Base-by-base conservation (phyloP, 2,113 vertebrate species). In the Phodopus roborovskii region DNA sequence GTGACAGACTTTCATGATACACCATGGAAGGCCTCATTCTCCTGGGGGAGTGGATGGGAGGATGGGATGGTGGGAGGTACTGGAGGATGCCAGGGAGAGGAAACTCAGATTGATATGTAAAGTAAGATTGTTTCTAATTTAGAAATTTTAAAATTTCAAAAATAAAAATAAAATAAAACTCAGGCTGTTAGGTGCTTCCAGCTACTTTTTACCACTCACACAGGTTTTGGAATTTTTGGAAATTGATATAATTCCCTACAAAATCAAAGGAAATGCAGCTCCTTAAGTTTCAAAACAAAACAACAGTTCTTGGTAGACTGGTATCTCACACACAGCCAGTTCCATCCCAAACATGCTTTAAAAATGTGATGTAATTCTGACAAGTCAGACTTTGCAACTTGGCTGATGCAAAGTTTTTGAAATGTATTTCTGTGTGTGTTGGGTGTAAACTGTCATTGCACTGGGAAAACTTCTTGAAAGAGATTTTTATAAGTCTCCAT, bases 361-460 rank as follows among this genome's bases (percentile, higher is more conserved):
- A 64, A 98, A 97, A 96, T 50, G 73, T 98, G 97, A 98, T 93
- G 98, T 96, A 98, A 98, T 84, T 94, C 92, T 98, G 97, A 98
- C 98, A 98, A 98, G 98, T 98, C 95, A 85, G 96, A 97, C 94
- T 98, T 97, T 98, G 98, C 94, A 94, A 96, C 83, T 97, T 98
- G 98, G 98, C 98, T 98, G 95, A 95, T 75, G 11, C 42, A 73
- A 95, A 97, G 92, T 91, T 97, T 98, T 97, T 97, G 96, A 96
- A 98, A 98, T 97, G 97, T 92, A 93, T 96, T 97, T 98, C 94
- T 95, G 94, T 94, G 50, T 96, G 92, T 93, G 79, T 96, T 97
- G 93, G 97, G 82, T 98, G 97, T 98, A 98, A 98, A 98, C 92
- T 92, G 97, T 98, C 98, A 98, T 84, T 98, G 95, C 96, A 90